These are phyloP conservation scores for Ectropis crepuscularia DNA, from an alignment of 2,888 invertebrate genomes.

Conservation along the genomic window DNA sequence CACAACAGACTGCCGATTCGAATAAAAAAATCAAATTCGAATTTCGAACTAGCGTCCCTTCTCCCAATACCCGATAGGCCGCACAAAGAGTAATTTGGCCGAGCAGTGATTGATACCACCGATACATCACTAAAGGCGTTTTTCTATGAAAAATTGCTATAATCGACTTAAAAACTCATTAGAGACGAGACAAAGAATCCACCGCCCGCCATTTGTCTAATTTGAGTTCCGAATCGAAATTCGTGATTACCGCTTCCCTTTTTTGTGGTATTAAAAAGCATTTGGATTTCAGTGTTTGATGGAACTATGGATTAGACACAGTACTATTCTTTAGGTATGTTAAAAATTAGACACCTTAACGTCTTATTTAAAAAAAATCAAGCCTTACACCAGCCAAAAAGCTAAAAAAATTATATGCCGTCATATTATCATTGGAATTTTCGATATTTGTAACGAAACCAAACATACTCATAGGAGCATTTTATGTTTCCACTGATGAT, in stretches of 20 bases:
- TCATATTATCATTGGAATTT: too few species aligned
- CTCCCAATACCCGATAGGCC: constrained; percentile 69
- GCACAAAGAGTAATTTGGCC: constrained; percentile 76
- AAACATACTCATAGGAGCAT: too few species aligned
- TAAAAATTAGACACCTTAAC: not conserved
- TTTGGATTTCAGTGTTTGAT: constrained; percentile 37
- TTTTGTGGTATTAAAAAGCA: constrained; percentile 55
- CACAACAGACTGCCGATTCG: not conserved
- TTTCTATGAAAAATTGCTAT: constrained; percentile 85
- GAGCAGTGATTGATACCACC: constrained; percentile 82
- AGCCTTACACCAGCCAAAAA: too few species aligned
- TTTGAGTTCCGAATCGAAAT: constrained; percentile 78
- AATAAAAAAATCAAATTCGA: constrained; percentile 6
- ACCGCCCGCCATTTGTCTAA: constrained; percentile 80
- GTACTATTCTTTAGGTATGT: not conserved
- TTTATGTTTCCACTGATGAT: too few species aligned
- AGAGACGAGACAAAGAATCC: constrained; percentile 82
- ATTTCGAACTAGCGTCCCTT: constrained; percentile 35
- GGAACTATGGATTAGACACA: constrained; percentile 20
- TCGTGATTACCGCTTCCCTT: constrained; percentile 73
- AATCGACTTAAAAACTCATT: constrained; percentile 86
- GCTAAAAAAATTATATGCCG: too few species aligned
- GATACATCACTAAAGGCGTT: constrained; percentile 84
- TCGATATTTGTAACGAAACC: too few species aligned
- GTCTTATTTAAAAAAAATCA: too few species aligned